Evolutionary conservation across 2,113 vertebrate genomes (phyloP), one percentile per base, ranked within the genome.

Genomic region (Pithys albifrons): DNA sequence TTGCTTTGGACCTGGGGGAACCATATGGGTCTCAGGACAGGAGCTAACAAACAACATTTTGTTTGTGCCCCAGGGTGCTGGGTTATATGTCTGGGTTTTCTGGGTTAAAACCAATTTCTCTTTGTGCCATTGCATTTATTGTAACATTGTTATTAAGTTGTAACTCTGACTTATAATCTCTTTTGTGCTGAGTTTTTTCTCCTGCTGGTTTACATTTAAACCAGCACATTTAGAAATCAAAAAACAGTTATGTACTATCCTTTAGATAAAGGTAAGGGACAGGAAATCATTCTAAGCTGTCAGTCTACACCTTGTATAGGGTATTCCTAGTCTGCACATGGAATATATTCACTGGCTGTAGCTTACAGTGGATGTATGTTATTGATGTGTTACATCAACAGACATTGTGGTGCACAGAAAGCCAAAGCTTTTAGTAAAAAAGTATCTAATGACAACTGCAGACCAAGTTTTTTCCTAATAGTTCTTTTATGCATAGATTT

Each of bases 361-460:
- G 6, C 4, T 82, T 64, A 15, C 35, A n/a, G 8, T 3, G 9
- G 28, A 9, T 19, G 0, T 7, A 3, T 22, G 18, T 2, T 43
- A 57, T 29, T 39, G 10, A 18, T 33, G 5, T 0, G 0, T 31
- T 58, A 37, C 7, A 19, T 19, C 13, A 82, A 37, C 27, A 59
- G 48, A 2, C 4, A 51, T 2, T 0, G 0, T n/a, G 18, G 7
- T 11, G 31, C 10, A 3, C 9, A 65, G 23, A 55, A 91, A 67
- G 2, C 2, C 29, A 77, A 84, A 69, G 1, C 1, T 33, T 16
- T 19, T 12, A 45, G 13, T 27, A 12, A 5, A 15, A 15, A 15
- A 19, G 6, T 3, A 25, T 31, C 12, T 22, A 28, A 4, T 72
- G 25, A 27, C 11, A 3, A 29, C 12, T 51, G 10, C 17, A 61